Evolutionary conservation across 2,113 vertebrate genomes (phyloP), one percentile per base, ranked within the genome.

Genomic region (Thomomys bottae): DNA sequence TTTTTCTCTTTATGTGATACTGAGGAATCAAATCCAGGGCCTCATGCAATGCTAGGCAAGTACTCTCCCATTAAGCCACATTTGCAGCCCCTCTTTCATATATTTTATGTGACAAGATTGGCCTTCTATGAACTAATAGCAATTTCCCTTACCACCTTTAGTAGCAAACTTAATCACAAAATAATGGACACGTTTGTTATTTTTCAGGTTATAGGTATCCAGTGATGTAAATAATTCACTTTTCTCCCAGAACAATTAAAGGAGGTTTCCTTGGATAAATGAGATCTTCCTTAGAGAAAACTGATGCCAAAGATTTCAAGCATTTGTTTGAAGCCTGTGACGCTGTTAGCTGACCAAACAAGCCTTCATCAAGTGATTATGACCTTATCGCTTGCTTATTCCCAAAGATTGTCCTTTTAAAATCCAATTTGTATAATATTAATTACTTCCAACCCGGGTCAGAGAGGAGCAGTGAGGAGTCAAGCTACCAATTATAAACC

Each of bases 401-500:
- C 34, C 18, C 17, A 87, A 75, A 32, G 45, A 54, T 7, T 73
- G 57, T n/a, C 15, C 2, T n/a, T 54, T 38, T 61, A 28, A 15
- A n/a, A 89, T 42, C n/a, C 61, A 73, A n/a, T 70, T 84, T 77
- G 18, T 89, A 79, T 91, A 75, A 54, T 91, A 92, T 83, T 84
- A 93, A 78, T 87, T 92, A 71, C 7, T 86, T 86, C 34, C 11
- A 82, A 40, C 18, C 57, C 68, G 10, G 49, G 8, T 71, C 78
- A 72, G 90, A 91, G 20, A n/a, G 61, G 90, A 93, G 36, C 64
- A 84, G 4, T 30, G 12, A 32, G 5, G 18, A 84, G 20, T 66
- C 59, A 81, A 70, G 81, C 2, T 28, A 20, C 24, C 92, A 6
- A 40, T 81, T 87, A 87, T 49, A 87, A 92, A 66, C 2, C 2